A percentile compares a stretch with the other conserved stretches of the same genome.
Evolutionary conservation across 1,140 invertebrate species (phyloP).

Genomic region (Bemisia tabaci): DNA sequence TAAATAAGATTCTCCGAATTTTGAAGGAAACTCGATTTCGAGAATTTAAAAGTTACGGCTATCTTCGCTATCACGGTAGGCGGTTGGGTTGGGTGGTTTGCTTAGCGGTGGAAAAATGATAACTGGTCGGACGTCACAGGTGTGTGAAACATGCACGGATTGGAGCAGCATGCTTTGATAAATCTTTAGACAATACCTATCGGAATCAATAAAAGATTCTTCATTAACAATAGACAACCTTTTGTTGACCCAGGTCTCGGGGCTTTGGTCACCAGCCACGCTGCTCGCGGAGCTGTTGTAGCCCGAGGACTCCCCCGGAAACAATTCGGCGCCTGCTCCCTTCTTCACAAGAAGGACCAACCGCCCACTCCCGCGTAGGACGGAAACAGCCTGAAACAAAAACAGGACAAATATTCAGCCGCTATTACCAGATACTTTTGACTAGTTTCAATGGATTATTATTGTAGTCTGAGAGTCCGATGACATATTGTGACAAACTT

Average conservation of each 20-base stretch:
- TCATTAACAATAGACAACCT: slow-evolving; percentile 52
- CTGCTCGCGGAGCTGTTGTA: slow-evolving; percentile 67
- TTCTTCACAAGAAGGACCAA: slow-evolving; percentile 57
- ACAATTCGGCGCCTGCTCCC: slow-evolving; percentile 55
- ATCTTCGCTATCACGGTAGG: no score
- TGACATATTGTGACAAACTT: no score
- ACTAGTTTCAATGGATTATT: no score
- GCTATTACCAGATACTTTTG: no score
- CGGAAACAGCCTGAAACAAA: slow-evolving; percentile 44
- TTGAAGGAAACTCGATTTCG: no score
- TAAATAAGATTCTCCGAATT: no score
- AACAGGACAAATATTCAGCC: slow-evolving; percentile 18
- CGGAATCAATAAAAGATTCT: slow-evolving; percentile 30
- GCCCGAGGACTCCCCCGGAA: slow-evolving; percentile 62
- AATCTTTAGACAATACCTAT: slow-evolving; percentile 9
- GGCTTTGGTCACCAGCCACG: slow-evolving; percentile 51
- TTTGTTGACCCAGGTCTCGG: slow-evolving; percentile 38
- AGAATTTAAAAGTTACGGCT: no score
- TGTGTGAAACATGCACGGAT: no score
- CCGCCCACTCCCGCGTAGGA: slow-evolving; percentile 58
- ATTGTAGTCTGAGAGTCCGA: no score
- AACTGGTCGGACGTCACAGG: no score
- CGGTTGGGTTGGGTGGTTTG: no score
- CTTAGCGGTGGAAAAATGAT: no score
- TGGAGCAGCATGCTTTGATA: background rate